These are phyloP conservation scores for Calidris pygmaea DNA, from an alignment of 2,113 vertebrate genomes.

Conservation along the genomic window DNA sequence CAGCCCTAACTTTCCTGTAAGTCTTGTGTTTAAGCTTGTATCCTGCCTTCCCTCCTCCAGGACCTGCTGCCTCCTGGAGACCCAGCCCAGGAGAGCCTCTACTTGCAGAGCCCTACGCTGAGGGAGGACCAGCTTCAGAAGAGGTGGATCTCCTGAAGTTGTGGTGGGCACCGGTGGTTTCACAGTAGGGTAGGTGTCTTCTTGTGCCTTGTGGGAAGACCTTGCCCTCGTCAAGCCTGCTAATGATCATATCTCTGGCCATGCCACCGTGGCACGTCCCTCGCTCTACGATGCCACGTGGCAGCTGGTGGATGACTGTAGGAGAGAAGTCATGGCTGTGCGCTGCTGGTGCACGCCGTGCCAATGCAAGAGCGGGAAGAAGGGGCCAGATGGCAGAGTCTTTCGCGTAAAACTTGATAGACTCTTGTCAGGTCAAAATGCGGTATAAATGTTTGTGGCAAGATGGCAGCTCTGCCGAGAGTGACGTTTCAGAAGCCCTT, in stretches of 20 bases:
- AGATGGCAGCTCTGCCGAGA: neutral
- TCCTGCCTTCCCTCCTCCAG: neutral
- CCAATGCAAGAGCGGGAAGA: neutral
- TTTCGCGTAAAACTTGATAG: neutral
- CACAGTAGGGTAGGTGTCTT: neutral
- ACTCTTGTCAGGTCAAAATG: neutral
- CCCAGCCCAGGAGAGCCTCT: neutral
- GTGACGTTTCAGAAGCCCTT: neutral
- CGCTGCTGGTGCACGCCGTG: neutral
- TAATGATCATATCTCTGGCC: neutral
- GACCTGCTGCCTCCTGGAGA: neutral
- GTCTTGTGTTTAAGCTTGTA: neutral
- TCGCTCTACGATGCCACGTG: rapidly evolving
- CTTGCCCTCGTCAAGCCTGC: neutral
- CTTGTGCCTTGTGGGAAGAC: neutral
- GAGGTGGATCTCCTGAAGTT: neutral
- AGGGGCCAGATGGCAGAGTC: neutral
- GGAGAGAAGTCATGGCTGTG: neutral
- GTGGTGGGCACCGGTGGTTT: rapidly evolving
- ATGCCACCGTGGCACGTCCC: rapidly evolving
- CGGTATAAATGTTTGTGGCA: neutral
- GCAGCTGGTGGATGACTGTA: neutral
- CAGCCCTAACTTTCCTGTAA: neutral
- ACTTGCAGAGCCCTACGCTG: rapidly evolving
- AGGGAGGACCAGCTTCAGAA: neutral